Conservation (phyloP, 2,113 vertebrate genomes). For the Acanthisitta chloris region DNA sequence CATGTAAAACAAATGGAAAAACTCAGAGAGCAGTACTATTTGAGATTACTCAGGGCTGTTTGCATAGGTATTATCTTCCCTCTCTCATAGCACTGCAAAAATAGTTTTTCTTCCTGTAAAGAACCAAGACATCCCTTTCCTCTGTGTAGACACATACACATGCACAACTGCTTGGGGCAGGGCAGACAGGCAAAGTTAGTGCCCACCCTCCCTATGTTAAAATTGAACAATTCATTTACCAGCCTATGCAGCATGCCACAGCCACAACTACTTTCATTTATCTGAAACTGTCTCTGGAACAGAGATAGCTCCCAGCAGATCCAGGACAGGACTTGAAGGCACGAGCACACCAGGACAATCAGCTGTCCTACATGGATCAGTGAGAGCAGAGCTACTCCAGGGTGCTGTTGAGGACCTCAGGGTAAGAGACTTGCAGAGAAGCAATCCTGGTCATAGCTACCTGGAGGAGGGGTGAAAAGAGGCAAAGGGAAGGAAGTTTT, state of each 20-base stretch:
- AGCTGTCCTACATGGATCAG: not conserved
- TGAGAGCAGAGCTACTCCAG: not conserved
- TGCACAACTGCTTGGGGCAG: not conserved
- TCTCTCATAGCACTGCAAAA: not conserved
- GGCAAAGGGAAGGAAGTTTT: not conserved
- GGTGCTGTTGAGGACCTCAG: not conserved
- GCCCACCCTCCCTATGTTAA: not conserved
- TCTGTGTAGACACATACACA: not conserved
- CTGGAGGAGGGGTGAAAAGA: not conserved
- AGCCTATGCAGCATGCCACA: accelerated
- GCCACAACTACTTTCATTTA: not conserved
- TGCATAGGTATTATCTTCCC: not conserved
- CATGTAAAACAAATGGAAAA: not conserved
- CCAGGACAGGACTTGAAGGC: not conserved
- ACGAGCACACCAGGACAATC: not conserved
- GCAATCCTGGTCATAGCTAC: not conserved
- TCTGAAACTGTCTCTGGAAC: not conserved
- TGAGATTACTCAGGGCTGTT: not conserved
- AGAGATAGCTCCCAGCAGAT: not conserved
- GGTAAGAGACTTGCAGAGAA: not conserved
- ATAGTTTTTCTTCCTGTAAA: not conserved
- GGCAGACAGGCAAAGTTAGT: not conserved
- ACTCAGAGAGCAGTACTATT: not conserved
- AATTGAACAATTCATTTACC: not conserved
- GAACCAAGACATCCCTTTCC: not conserved